Percentiles rank a stretch among this genome's conserved stretches.
These are phyloP conservation scores for Leuciscus waleckii DNA, from an alignment of 2,797 vertebrate genomes.

Conservation along the genomic window DNA sequence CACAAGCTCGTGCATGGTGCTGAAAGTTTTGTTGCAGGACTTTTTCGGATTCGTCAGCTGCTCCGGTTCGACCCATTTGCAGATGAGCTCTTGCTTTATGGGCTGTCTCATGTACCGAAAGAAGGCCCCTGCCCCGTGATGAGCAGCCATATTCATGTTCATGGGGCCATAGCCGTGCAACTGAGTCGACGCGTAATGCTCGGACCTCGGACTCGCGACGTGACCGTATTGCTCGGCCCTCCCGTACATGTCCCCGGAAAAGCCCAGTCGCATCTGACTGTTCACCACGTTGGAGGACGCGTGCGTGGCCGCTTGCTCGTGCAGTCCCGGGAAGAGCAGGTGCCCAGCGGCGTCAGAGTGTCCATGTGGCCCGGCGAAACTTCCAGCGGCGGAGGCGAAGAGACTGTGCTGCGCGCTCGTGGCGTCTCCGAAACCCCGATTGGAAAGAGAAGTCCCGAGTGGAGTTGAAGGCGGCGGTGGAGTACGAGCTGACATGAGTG, in stretches of 20 bases:
- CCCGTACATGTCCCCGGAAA: constrained; percentile 99
- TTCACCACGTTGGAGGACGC: constrained; percentile 97
- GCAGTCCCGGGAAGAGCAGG: constrained; percentile 96
- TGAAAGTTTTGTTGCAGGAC: constrained; percentile 99
- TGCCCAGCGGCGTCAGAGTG: constrained; percentile 95
- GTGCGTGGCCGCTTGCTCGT: constrained; percentile 94
- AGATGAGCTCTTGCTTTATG: constrained; percentile 98
- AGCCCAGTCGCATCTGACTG: constrained; percentile 97
- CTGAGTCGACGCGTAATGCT: constrained; percentile 95
- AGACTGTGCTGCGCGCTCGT: constrained; percentile 91
- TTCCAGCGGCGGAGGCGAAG: constrained; percentile 87
- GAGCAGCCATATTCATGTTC: constrained; percentile 99
- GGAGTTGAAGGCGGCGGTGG: constrained; percentile 97
- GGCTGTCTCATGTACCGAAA: constrained; percentile 97
- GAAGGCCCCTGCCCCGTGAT: constrained; percentile 96
- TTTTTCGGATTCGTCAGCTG: constrained; percentile 97
- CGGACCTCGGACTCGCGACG: constrained; percentile 95
- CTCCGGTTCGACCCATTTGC: constrained; percentile 98
- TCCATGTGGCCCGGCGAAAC: constrained; percentile 92
- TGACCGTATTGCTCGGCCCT: constrained; percentile 97
- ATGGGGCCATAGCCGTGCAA: constrained; percentile 97
- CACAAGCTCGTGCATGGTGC: constrained; percentile 96
- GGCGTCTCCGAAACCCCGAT: constrained; percentile 96
- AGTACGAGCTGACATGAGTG: constrained; percentile 96
- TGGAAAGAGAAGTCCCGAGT: constrained; percentile 98